Evolutionary conservation across 2,113 vertebrate genomes (phyloP), one percentile per base, ranked within the genome.

Genomic region (Malaclemys terrapin): DNA sequence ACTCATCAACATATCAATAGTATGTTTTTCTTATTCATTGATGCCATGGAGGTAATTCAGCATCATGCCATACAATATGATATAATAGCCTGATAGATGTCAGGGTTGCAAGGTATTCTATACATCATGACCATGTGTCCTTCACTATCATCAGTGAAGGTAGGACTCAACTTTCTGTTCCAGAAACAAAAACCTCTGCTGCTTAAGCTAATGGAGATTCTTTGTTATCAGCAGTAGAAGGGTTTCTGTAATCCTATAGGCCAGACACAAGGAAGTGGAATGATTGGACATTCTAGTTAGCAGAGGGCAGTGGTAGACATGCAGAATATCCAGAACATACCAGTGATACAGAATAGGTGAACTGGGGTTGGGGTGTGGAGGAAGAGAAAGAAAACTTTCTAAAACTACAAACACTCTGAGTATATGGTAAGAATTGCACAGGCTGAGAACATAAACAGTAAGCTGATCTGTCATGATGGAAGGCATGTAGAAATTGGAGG

Each of bases 1-100:
- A n/a, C 14, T n/a, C 50, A 82, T 80, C 87, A 0, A 1, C 3
- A 49, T 3, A 4, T 17, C 13, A 38, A 12, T 2, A 81, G 85
- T 56, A 50, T 11, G 49, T 3, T 3, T 11, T 56, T 31, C 5
- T 57, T 83, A 22, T 89, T 65, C 38, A 81, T 31, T n/a, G 50
- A 79, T 20, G 78, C 5, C 24, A 8, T 6, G 13, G 3, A 6
- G 8, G 3, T 0, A 35, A 8, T 13, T 3, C 13, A 72, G 75
- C 16, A 5, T 19, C 57, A 45, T 5, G 27, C 16, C n/a, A 54
- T 20, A 31, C 20, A 50, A 35, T 54, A 72, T 50, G 52, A 8
- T 27, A n/a, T 42, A 31, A 6, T 19, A 27, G 49, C 69, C 52
- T 52, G 27, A 13, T 4, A 53, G n/a, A 20, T 57, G 52, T 0